Base-by-base conservation (phyloP, 1,140 invertebrate genomes). In the Rhopalosiphum maidis region DNA sequence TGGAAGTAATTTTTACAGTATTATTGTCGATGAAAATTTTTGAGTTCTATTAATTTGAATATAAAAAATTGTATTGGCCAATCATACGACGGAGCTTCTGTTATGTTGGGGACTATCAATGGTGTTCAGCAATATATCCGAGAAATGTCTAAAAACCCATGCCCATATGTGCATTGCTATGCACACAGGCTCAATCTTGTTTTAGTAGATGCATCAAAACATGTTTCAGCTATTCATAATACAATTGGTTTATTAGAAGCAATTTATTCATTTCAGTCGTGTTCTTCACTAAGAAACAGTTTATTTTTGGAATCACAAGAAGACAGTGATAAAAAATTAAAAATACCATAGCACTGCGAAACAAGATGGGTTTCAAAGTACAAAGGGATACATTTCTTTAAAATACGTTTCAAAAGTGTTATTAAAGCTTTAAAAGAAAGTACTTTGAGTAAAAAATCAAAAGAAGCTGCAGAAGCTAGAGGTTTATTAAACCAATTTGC, bases 11-110 rank as follows among this genome's bases (percentile, higher is more conserved):
- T 48, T 88, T 48, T 88, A 48, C 86, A 88, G 86, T 88, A 48
- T 88, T n/a, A 88, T 88, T 88, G 86, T 88, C n/a, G 46, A 88
- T 35, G 46, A 88, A 88, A 48, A 51, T 88, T 88, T 51, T 88
- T 88, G 48, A 35, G n/a, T 88, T 48, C 43, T 51, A 35, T 51
- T 48, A 51, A 35, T 88, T 88, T 88, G 48, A n/a, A 88, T n/a
- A n/a, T 88, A 48, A 48, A 88, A 51, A 88, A 88, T 48, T 51
- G 86, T 88, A 68, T 94, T 93, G 48, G 55, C 43, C 94, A 94
- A 93, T 93, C 93, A 54, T 94, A 94, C 54, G 94, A 94, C 54
- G 94, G 91, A 23, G 94, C 94, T 48, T 87, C 85, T 77, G 93
- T 93, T 77, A 94, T 93, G 94, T 60, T 94, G 21, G 90, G 85